Percentiles rank a stretch among this genome's conserved stretches.
These are phyloP conservation scores for Danaus plexippus DNA, from an alignment of 1,140 invertebrate genomes.

Conservation along the genomic window DNA sequence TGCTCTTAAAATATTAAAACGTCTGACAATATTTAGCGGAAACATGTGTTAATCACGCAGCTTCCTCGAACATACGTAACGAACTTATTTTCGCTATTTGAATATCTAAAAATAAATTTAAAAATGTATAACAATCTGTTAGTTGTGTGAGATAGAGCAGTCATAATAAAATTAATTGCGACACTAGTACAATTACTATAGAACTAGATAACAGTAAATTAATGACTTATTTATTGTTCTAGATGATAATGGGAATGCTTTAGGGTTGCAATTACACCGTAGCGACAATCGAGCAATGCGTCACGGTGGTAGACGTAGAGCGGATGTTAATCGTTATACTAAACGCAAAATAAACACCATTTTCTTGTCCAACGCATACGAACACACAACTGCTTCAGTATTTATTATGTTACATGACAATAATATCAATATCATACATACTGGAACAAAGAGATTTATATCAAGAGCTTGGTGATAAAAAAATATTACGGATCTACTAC, in stretches of 20 bases:
- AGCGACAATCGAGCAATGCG: constrained; percentile 29
- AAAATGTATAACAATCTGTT: too few species aligned
- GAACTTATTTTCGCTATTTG: constrained; percentile 14
- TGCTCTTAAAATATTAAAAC: constrained; percentile 16
- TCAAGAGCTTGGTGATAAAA: too few species aligned
- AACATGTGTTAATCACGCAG: constrained; percentile 31
- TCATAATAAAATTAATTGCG: too few species aligned
- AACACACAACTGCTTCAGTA: constrained; percentile 6
- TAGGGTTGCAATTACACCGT: constrained; percentile 12
- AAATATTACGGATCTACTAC: too few species aligned
- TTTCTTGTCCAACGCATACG: constrained; percentile 37
- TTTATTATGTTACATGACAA: too few species aligned
- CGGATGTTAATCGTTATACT: constrained; percentile 62
- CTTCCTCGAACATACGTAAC: constrained; percentile 24
- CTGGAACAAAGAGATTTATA: too few species aligned
- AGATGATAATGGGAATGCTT: constrained; percentile 7
- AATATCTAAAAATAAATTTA: constrained; percentile 9
- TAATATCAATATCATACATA: too few species aligned
- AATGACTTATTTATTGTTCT: constrained; percentile 7
- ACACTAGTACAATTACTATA: too few species aligned
- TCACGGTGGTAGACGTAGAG: constrained; percentile 32
- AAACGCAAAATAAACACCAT: constrained; percentile 18
- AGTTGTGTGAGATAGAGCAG: too few species aligned
- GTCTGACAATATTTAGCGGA: constrained; percentile 27
- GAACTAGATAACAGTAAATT: neutral